phyloP scores from a whole-genome alignment of 2,113 vertebrate species.

The Phrynocephalus versicolor region DNA sequence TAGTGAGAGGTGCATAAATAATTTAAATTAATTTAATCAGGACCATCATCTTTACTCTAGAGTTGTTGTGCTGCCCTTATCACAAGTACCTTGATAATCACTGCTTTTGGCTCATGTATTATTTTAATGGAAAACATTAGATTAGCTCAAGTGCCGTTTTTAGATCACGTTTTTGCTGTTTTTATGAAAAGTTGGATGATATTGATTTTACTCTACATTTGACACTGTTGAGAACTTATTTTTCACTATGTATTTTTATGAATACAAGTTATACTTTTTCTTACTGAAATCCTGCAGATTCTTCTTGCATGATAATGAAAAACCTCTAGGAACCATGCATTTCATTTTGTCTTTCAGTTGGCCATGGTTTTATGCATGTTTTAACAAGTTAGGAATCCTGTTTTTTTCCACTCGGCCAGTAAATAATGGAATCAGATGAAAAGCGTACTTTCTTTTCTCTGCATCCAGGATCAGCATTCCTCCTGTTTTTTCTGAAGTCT shows the following conservation, averaged over 20 bases:
- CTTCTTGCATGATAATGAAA: not conserved
- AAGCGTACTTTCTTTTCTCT: too few species aligned
- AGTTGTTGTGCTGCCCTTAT: not conserved
- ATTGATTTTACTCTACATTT: not conserved
- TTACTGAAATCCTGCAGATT: not conserved
- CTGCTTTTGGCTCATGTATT: not conserved
- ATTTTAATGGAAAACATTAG: not conserved
- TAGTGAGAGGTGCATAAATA: not conserved
- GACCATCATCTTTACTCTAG: not conserved
- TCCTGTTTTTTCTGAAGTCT: not conserved
- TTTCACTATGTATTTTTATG: not conserved
- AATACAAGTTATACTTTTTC: not conserved
- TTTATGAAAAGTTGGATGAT: conserved; percentile 10
- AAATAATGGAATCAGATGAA: not conserved
- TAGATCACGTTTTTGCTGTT: not conserved
- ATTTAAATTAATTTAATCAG: not conserved
- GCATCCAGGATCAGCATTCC: too few species aligned
- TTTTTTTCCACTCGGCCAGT: conserved; percentile 7
- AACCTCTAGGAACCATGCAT: not conserved
- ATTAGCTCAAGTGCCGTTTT: too few species aligned
- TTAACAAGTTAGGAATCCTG: not conserved
- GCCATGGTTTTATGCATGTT: not conserved
- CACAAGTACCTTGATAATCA: not conserved
- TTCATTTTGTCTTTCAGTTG: not conserved
- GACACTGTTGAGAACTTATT: not conserved